phyloP scores from a whole-genome alignment of 2,113 vertebrate species.

The Amphiprion percula region DNA sequence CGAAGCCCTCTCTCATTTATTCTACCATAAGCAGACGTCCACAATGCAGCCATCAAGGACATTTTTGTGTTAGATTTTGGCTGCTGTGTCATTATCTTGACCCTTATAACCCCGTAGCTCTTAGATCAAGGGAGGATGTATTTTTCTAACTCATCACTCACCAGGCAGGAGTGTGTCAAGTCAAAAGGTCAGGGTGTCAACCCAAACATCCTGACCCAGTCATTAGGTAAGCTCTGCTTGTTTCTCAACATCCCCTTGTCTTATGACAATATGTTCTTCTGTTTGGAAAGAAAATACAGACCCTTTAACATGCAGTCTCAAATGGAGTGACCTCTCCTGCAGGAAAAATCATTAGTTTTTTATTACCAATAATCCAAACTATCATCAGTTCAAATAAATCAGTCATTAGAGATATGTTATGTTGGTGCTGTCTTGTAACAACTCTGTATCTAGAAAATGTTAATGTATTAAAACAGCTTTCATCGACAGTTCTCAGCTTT shows the following conservation, averaged over 20 bases:
- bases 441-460: too few species aligned
- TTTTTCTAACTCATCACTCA: constrained; percentile 3
- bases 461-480: too few species aligned
- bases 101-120: not conserved
- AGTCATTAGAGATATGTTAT: too few species aligned
- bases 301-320: not conserved
- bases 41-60: not conserved
- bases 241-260: constrained; percentile 50
- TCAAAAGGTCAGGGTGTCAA: constrained; percentile 29
- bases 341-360: not conserved
- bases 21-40: too few species aligned
- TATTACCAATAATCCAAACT: not conserved
- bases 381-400: not conserved
- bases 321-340: not conserved
- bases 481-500: too few species aligned
- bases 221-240: constrained; percentile 20
- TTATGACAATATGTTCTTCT: constrained; percentile 31
- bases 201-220: not conserved
- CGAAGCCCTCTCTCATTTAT: too few species aligned
- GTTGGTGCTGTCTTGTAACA: too few species aligned
- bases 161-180: not conserved
- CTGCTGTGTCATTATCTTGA: not conserved
- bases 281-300: constrained; percentile 18
- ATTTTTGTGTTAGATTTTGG: not conserved
- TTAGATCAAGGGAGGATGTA: not conserved